Base-by-base conservation (phyloP, 2,888 invertebrate species). In the Brachypalpus laphriformis region DNA sequence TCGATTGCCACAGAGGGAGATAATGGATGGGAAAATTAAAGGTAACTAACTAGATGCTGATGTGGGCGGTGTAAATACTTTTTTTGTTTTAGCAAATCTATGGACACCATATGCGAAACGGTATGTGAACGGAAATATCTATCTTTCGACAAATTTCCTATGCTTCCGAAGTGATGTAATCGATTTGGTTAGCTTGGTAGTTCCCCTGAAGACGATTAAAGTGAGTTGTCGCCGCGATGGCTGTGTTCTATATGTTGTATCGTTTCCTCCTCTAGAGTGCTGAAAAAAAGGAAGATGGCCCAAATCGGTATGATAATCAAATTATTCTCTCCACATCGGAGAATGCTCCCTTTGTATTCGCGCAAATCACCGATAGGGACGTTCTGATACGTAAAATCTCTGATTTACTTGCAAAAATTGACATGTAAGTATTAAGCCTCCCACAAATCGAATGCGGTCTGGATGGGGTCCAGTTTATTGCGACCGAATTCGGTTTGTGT, bases 51-150 rank as follows among this genome's bases (percentile, higher is more conserved):
- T 18, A 11, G 9, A 5, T 28, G 18, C 4, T 31, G 31, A 16
- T 9, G 14, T 6, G 1, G 11, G 11, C 7, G 28, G n/a, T 71
- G 0, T 1, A 42, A 16, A 34, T 20, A 8, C 40, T 42, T 47
- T 70, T 34, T 42, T 68, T 22, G n/a, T 86, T 83, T 3, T 42
- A 90, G 92, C 92, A 1, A 92, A 97, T 8, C 92, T 99, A 70
- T 98, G 98, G 96, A 98, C 99, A 1, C 98, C 99, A 0, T 99
- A 97, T 91, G 97, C 98, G 90, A 98, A 98, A 91, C 95, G 95
- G 87, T 96, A 97, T 90, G 96, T 97, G 74, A 94, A 95, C 93
- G 99, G 99, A 14, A 94, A 96, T 87, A 93, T 99, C 89, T 99
- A 96, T 91, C 93, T 99, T 59, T 99, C 99, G 0, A 96, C 96